phyloP scores from a whole-genome alignment of 2,888 invertebrate species.

The Tyria jacobaeae region DNA sequence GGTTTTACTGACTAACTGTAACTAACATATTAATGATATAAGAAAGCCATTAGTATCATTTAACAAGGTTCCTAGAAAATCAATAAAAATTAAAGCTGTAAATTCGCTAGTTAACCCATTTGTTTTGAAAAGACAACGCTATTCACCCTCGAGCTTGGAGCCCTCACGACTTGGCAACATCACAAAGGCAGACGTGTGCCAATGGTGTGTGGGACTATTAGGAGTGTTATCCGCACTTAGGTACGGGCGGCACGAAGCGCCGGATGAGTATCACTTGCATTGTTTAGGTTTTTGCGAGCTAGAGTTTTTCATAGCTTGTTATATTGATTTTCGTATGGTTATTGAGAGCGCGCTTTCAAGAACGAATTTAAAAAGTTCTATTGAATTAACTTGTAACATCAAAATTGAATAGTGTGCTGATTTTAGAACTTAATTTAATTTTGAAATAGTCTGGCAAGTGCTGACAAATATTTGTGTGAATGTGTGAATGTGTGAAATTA shows the following conservation, averaged over 20 bases:
- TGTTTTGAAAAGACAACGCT: constrained; percentile 38
- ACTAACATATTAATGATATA: no score
- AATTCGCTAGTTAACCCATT: constrained; percentile 34
- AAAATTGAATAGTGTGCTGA: background rate
- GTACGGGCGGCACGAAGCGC: constrained; percentile 38
- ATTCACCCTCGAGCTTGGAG: constrained; percentile 29
- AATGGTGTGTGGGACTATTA: constrained; percentile 38
- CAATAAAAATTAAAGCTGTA: constrained; percentile 6
- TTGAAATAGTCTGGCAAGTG: no score
- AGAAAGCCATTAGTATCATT: background rate
- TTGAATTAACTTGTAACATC: background rate
- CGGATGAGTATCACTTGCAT: constrained; percentile 45
- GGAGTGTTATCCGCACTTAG: constrained; percentile 32
- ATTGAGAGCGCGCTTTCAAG: background rate
- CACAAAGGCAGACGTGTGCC: constrained; percentile 46
- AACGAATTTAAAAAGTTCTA: background rate
- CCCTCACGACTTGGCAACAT: constrained; percentile 44
- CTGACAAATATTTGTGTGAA: no score
- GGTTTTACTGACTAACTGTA: no score
- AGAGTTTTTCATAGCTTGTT: constrained; percentile 11
- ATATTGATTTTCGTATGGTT: background rate
- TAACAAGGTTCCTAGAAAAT: background rate
- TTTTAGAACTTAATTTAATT: no score
- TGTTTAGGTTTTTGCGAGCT: constrained; percentile 37
- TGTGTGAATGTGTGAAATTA: no score